A percentile compares a stretch with the other conserved stretches of the same genome.
Conservation (phyloP, 2,888 invertebrate genomes). For the Heliconius charithonia region DNA sequence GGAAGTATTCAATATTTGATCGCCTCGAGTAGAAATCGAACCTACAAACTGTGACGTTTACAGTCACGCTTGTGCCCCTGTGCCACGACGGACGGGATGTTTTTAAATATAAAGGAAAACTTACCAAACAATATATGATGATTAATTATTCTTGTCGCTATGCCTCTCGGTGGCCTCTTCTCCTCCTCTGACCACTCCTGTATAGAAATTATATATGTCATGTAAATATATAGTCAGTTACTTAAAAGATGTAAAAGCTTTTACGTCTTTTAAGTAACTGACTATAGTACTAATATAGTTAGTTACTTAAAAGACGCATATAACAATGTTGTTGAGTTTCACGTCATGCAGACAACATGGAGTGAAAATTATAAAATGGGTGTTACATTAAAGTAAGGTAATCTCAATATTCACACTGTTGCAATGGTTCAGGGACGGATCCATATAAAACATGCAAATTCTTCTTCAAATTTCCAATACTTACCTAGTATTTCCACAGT, state of each 20-base stretch:
- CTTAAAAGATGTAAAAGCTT: no score
- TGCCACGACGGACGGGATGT: no score
- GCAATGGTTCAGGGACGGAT: conserved; percentile 35
- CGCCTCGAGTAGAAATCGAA: no score
- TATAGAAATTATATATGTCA: conserved; percentile 45
- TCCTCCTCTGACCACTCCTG: conserved; percentile 83
- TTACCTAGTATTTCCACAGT: neutral
- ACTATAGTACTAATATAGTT: neutral
- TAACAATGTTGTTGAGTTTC: neutral
- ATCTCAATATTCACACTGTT: conserved; percentile 25
- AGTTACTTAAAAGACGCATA: neutral
- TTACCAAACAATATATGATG: conserved; percentile 82
- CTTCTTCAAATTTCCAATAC: conserved; percentile 1
- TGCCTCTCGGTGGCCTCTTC: conserved; percentile 79
- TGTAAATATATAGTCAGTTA: no score
- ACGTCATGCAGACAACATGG: conserved; percentile 47
- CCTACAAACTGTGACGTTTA: no score
- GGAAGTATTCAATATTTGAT: no score
- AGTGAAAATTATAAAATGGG: neutral
- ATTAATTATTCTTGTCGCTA: conserved; percentile 82
- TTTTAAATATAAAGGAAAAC: conserved; percentile 16
- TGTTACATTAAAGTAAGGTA: conserved; percentile 15
- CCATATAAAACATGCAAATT: conserved; percentile 15
- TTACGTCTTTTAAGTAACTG: neutral
- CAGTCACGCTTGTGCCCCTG: no score